phyloP scores from a whole-genome alignment of 2,797 vertebrate species.

The Coranthus polyacanthus region DNA sequence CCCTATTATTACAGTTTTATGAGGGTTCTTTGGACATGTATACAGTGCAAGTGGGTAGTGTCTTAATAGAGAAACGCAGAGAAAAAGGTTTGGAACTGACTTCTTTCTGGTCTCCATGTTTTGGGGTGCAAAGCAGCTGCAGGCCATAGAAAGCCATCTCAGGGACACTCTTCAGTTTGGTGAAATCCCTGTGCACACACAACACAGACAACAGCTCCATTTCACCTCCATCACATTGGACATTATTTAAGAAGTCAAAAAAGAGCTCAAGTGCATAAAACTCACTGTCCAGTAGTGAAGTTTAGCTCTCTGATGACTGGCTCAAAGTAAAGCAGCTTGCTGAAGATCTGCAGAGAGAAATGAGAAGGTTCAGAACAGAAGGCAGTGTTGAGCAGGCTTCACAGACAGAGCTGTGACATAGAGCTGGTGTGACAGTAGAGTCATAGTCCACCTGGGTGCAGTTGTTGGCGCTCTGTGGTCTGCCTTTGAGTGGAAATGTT shows the following conservation, averaged over 20 bases:
- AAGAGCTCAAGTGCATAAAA: conserved; percentile 15
- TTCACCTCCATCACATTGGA: background rate
- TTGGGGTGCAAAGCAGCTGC: conserved; percentile 86
- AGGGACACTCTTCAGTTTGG: conserved; percentile 83
- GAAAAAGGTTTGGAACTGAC: conserved; percentile 72
- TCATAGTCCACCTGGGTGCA: conserved; percentile 85
- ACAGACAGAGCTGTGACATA: rapidly evolving
- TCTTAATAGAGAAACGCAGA: background rate
- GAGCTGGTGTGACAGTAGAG: rapidly evolving
- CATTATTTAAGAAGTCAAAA: background rate
- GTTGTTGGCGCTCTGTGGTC: conserved; percentile 83
- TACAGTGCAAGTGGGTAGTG: too few species aligned
- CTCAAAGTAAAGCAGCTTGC: conserved; percentile 89
- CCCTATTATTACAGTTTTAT: too few species aligned
- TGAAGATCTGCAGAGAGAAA: conserved; percentile 86
- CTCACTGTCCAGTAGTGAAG: conserved; percentile 85
- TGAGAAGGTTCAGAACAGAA: background rate
- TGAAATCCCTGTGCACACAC: conserved; percentile 77
- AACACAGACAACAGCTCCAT: background rate
- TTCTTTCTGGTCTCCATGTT: conserved; percentile 88
- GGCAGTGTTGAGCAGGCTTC: background rate
- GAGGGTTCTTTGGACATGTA: too few species aligned
- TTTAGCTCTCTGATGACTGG: conserved; percentile 76
- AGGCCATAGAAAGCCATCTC: conserved; percentile 91
- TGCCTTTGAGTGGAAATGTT: conserved; percentile 89